Base-by-base conservation (phyloP, 2,113 vertebrate species). In the Corythornis madagascariensis region DNA sequence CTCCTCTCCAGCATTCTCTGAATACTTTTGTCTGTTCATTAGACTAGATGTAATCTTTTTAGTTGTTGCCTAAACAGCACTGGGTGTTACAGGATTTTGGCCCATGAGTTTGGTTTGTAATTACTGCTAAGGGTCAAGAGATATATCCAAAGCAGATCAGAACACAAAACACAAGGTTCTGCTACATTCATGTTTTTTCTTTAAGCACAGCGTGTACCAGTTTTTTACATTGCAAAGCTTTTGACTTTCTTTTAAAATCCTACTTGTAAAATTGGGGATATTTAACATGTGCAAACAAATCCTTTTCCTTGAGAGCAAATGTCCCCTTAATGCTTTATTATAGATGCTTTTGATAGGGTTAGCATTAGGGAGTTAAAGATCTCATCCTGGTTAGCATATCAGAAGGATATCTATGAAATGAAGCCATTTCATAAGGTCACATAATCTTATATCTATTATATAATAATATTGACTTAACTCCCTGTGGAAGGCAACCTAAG, bases 151-250 rank as follows among this genome's bases (percentile, higher is more conserved):
- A 78, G 16, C 29, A 76, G 22, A 11, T 75, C 72, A 83, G 50
- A 85, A 92, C 10, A 67, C 19, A 48, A 59, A 81, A 20, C 25
- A 56, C n/a, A 74, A 38, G 31, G n/a, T 9, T 7, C 31, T 14
- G 16, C 8, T 71, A 48, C 17, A 63, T 1, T 14, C 24, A 55
- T 17, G 12, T 48, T 4, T 45, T 75, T 66, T 55, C 33, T 71
- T 74, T 71, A 77, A 86, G 47, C 0, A 0, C 9, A 38, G 35
- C 1, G 2, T 43, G 16, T 42, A 84, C 10, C 13, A 35, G 5
- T 29, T 13, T 84, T 93, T 31, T 24, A 57, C 11, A 10, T 20
- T 33, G 33, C 17, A 71, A 77, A 71, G 8, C 6, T 86, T 80
- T 48, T 69, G 17, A 52, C 10, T 19, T 81, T 56, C 31, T 89